Base-by-base conservation (phyloP, 2,888 invertebrate genomes). In the Euplagia quadripunctaria region DNA sequence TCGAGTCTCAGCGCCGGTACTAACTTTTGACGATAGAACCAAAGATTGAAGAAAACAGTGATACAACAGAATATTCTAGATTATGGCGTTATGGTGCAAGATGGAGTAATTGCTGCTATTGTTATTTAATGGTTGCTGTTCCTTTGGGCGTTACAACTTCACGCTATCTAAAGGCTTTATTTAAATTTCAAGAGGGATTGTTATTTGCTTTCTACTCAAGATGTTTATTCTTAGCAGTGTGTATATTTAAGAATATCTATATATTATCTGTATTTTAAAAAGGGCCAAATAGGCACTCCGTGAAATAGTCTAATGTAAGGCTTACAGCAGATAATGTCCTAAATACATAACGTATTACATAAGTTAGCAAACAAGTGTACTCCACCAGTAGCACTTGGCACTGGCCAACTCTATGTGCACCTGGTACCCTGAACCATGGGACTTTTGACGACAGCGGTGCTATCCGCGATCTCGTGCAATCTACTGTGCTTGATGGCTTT, bases 21-120 rank as follows among this genome's bases (percentile, higher is more conserved):
- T 66, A 68, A 69, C 51, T 66, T 78, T 68, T 68, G 64, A 72
- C 66, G 71, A 73, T 67, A 46, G 49, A 71, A 76, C 46, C 14
- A 51, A 43, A 66, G 58, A 70, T 61, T 65, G 66, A 51, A 49
- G 66, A 73, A 67, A 67, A 73, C 69, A 66, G 66, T 49, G 61
- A 65, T 64, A 68, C 51, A 68, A 77, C 68, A 41, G 55, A 71
- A 72, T 72, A 66, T 71, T 69, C 12, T 66, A 63, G 63, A 42
- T 71, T 66, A 72, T 72, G 58, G n/a, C 61, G 12, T 42, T 65
- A 58, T 67, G 64, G 20, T 64, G 51, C 68, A 67, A 66, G 65
- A 66, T 58, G 46, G 20, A 70, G 41, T 68, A 51, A 68, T 73
- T 41, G 55, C 31, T 51, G 51, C 52, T 73, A 68, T 69, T 71